Base-by-base conservation (phyloP, 2,888 invertebrate species). In the Volucella inanis region DNA sequence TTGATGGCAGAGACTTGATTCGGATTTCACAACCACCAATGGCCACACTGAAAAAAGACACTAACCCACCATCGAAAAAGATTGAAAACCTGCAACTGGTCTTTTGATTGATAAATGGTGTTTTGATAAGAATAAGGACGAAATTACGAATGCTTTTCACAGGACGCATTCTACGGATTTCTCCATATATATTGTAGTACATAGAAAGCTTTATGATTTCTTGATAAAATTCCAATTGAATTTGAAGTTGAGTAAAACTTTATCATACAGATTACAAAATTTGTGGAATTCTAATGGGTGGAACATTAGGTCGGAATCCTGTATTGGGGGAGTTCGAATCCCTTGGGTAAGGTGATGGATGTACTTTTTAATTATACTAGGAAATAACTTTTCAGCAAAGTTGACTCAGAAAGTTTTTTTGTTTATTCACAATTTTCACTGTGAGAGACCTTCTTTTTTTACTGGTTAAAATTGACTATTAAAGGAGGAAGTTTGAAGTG, bases 31-130 rank as follows among this genome's bases (percentile, higher is more conserved):
- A 12, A 38, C 31, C 31, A 47, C 15, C 15, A 15, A 43, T 38
- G 31, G 38, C 38, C 8, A 54, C 55, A 10, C 61, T 12, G 31
- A 39, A 1, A 41, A 52, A 1, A 43, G 55, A 49, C 22, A 31
- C 59, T 41, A 45, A 45, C 31, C 31, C 6, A 31, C 0, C 6
- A 31, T 31, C 4, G 6, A 18, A 67, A 68, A 4, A 50, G 55
- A 50, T 52, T 50, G 54, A n/a, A 22, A 59, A 54, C 43, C 75
- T 47, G 47, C 68, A 59, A 68, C 68, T 68, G 76, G 59, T 61
- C 49, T 52, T 14, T n/a, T 76, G 52, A 76, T 76, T 76, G 76
- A 76, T 68, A 76, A 76, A 76, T 61, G 76, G 61, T 68, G 45
- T 61, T 76, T 61, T 68, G 76, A 61, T 61, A 61, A 68, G 52